Base-by-base conservation (phyloP, 2,888 invertebrate species). In the Elegia similella region DNA sequence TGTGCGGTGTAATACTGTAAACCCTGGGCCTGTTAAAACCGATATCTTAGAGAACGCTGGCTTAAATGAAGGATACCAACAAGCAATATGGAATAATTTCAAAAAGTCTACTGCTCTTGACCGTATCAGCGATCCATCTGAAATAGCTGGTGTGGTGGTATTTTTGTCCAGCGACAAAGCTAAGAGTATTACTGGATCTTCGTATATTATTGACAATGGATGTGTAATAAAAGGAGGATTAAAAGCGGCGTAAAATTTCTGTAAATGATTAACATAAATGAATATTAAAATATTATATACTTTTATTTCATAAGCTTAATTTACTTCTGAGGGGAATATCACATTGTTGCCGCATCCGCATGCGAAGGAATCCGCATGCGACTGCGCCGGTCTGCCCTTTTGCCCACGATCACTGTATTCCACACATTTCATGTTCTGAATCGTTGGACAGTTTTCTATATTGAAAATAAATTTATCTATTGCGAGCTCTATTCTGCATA, bases 1-100 rank as follows among this genome's bases (percentile, higher is more conserved):
- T 62, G 95, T 97, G 0, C 88, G 97, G 48, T 96, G 95, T 0
- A 97, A 97, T 80, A 92, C 94, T 53, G 96, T 97, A 0, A 96
- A 96, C 82, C 98, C 97, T 10, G 97, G 97, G 13, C 97, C 97
- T 0, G 94, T 95, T 1, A 75, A 94, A 2, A 97, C 97, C 38
- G 59, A 66, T 29, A 58, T 68, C 12, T 8, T 65, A 10, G 58
- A 52, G 42, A 65, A 65, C 80, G 32, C 50, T 42, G 67, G 63
- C 17, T 42, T 29, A 0, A 48, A 44, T 32, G 7, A 34, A 50
- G 57, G 17, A n/a, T 13, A 38, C 12, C 23, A 53, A 16, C 34
- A 52, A 6, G 42, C 47, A 1, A 1, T 58, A 29, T 97, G 82
- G 63, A 95, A 96, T 67, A 93, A 93, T 56, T 92, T 93, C 6